These are phyloP conservation scores for Semotilus atromaculatus DNA, from an alignment of 2,797 vertebrate species.

Conservation along the genomic window DNA sequence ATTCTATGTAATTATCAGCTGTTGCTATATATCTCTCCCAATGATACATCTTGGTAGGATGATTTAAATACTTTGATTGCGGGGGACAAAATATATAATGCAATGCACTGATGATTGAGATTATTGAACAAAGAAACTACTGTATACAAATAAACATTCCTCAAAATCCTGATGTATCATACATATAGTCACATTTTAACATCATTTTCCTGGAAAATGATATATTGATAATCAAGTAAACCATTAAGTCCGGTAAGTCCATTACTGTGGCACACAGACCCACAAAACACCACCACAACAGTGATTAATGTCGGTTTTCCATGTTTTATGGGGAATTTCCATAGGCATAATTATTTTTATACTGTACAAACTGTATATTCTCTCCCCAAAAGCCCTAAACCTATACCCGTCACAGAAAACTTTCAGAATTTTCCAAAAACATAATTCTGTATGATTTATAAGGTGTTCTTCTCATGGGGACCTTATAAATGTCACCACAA, in stretches of 20 bases:
- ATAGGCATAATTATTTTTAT: background rate
- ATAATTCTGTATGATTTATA: background rate
- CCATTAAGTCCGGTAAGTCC: too few relatives aligned
- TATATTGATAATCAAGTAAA: background rate
- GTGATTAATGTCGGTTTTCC: too few relatives aligned
- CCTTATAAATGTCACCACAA: background rate
- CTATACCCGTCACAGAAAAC: background rate
- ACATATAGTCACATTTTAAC: background rate
- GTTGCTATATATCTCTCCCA: background rate
- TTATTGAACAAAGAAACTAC: background rate
- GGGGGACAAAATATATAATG: background rate
- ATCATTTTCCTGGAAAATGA: background rate
- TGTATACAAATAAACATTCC: background rate
- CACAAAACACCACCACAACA: background rate
- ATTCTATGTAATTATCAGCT: background rate
- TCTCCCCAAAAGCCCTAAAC: background rate
- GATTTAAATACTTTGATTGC: background rate
- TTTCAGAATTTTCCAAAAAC: background rate
- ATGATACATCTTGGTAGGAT: background rate
- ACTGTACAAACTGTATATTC: background rate
- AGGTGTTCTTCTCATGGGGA: background rate
- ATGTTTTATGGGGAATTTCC: background rate
- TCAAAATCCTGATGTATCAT: background rate
- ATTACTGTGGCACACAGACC: background rate
- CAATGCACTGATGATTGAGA: background rate